Percentiles rank a stretch among this genome's conserved stretches.
Evolutionary conservation across 2,113 vertebrate genomes (phyloP).

Genomic region (Miniopterus natalensis): DNA sequence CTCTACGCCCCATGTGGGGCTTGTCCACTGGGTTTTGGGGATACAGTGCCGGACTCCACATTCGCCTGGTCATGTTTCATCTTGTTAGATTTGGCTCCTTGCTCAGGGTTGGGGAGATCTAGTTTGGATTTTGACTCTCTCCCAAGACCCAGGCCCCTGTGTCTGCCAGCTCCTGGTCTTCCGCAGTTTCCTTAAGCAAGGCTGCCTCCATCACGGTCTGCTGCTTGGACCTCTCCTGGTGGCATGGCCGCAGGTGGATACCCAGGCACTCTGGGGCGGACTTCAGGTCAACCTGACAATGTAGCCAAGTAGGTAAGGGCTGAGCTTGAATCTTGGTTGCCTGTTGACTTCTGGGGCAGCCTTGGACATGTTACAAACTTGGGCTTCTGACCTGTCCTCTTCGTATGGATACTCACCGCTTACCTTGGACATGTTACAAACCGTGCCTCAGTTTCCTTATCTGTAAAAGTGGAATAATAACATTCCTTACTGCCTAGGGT

Average conservation of each 20-base stretch:
- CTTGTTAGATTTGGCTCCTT: conserved; percentile 28
- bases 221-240: not conserved
- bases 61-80: not conserved
- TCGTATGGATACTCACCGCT: too few species aligned
- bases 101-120: not conserved
- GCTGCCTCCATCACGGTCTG: not conserved
- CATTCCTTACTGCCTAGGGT: not conserved
- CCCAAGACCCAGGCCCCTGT: not conserved
- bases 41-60: not conserved
- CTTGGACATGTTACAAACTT: not conserved
- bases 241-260: not conserved
- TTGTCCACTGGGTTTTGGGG: not conserved
- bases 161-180: not conserved
- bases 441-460: not conserved
- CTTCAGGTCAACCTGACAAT: not conserved
- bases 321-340: not conserved
- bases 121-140: not conserved
- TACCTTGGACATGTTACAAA: not conserved
- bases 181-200: not conserved
- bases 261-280: not conserved
- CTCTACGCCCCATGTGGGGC: not conserved
- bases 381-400: too few species aligned
- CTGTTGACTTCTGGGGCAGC: not conserved
- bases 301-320: not conserved
- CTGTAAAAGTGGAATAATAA: not conserved